Conservation (phyloP, 2,113 vertebrate species). For the Aegithalos caudatus region DNA sequence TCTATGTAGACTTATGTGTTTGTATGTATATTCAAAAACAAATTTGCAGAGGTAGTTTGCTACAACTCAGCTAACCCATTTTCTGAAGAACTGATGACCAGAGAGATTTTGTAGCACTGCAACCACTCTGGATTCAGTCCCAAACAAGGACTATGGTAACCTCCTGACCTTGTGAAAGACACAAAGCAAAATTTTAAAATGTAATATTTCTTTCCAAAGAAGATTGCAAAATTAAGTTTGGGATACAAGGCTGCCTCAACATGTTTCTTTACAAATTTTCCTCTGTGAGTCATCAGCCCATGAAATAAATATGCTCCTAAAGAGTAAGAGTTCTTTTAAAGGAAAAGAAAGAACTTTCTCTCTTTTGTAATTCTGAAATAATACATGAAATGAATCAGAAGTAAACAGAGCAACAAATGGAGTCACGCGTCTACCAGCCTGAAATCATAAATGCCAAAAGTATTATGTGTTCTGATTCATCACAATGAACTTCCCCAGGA, state of each 20-base stretch:
- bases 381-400: background rate
- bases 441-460: background rate
- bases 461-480: slow-evolving; percentile 1
- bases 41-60: background rate
- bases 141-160: background rate
- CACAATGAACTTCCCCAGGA: background rate
- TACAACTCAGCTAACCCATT: background rate
- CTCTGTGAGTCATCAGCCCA: background rate
- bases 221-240: background rate
- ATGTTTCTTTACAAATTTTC: background rate
- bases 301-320: background rate
- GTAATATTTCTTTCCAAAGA: background rate
- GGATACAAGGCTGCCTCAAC: background rate
- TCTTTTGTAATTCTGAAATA: background rate
- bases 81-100: background rate
- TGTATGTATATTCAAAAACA: background rate
- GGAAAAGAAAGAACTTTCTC: background rate
- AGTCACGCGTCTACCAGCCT: background rate
- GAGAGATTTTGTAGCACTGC: background rate
- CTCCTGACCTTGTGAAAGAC: background rate
- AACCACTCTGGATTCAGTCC: background rate
- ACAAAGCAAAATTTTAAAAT: background rate
- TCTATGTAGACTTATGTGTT: too few species aligned
- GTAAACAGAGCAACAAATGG: background rate
- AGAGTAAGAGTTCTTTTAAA: background rate